Conservation (phyloP, 2,797 vertebrate genomes). For the Leptoclinus maculatus region DNA sequence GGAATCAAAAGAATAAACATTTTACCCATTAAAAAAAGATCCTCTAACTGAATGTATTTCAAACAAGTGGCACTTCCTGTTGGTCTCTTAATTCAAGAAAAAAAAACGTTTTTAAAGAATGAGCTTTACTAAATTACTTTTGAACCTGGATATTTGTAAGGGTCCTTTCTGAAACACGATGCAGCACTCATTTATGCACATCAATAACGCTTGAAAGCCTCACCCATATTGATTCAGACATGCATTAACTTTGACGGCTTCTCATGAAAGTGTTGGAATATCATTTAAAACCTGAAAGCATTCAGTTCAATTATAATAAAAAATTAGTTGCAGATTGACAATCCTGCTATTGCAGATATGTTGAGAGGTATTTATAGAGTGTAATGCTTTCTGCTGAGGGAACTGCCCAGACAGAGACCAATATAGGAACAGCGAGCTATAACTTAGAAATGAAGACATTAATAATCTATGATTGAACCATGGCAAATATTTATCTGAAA, state of each 20-base stretch:
- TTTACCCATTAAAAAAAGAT: not conserved
- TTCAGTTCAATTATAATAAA: not conserved
- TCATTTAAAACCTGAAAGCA: not conserved
- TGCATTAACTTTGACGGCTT: conserved; percentile 18
- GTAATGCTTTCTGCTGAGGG: conserved; percentile 47
- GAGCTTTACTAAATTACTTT: not conserved
- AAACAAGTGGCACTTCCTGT: not conserved
- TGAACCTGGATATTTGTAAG: not conserved
- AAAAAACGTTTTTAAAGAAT: not conserved
- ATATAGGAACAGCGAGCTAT: conserved; percentile 28
- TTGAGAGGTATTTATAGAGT: conserved; percentile 44
- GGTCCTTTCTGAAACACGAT: not conserved
- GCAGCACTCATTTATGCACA: conserved; percentile 8
- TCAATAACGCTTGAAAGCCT: not conserved
- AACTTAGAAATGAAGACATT: conserved; percentile 50
- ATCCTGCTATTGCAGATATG: not conserved
- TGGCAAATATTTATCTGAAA: conserved; percentile 54
- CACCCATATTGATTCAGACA: conserved; percentile 14
- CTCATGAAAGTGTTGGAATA: conserved; percentile 3
- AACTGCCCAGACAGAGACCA: conserved; percentile 29
- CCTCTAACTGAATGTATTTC: not conserved
- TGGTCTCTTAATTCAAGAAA: not conserved
- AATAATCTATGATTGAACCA: conserved; percentile 56
- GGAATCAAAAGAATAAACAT: not conserved
- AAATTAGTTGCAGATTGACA: not conserved